phyloP scores from a whole-genome alignment of 2,113 vertebrate species.

The Calyptommatus sinebrachiatus region DNA sequence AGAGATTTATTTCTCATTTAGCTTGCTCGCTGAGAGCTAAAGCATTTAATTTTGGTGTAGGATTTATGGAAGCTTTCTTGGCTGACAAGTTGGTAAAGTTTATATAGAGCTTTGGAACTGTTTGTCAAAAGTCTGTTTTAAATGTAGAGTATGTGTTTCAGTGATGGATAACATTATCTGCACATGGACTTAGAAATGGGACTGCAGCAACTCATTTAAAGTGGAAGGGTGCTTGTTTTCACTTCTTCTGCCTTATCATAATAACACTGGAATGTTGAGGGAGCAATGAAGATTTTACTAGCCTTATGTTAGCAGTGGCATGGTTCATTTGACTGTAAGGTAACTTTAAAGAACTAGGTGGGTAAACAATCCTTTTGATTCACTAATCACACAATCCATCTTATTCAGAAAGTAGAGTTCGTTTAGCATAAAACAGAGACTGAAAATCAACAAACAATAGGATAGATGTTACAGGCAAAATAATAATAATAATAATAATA shows the following conservation, averaged over 20 bases:
- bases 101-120: slow-evolving; percentile 1
- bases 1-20: slow-evolving; percentile 7
- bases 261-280: neutral
- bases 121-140: slow-evolving; percentile 3
- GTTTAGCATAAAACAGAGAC: too few relatives aligned
- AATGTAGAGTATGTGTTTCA: neutral
- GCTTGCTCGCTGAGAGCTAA: slow-evolving; percentile 14
- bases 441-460: too few relatives aligned
- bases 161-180: neutral
- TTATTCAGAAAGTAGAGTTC: too few relatives aligned
- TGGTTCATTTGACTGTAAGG: neutral
- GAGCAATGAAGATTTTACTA: neutral
- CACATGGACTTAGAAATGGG: neutral
- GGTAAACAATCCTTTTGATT: too few relatives aligned
- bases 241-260: too few relatives aligned
- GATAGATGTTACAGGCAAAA: too few relatives aligned
- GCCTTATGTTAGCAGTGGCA: neutral
- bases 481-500: too few relatives aligned
- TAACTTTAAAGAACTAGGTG: too few relatives aligned
- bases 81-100: slow-evolving; percentile 12
- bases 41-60: slow-evolving; percentile 7
- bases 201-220: neutral
- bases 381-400: too few relatives aligned
- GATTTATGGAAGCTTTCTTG: slow-evolving; percentile 25
- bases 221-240: neutral